Percentiles rank a stretch among this genome's conserved stretches.
phyloP scores from a whole-genome alignment of 2,113 vertebrate genomes.

The Eidolon helvum region DNA sequence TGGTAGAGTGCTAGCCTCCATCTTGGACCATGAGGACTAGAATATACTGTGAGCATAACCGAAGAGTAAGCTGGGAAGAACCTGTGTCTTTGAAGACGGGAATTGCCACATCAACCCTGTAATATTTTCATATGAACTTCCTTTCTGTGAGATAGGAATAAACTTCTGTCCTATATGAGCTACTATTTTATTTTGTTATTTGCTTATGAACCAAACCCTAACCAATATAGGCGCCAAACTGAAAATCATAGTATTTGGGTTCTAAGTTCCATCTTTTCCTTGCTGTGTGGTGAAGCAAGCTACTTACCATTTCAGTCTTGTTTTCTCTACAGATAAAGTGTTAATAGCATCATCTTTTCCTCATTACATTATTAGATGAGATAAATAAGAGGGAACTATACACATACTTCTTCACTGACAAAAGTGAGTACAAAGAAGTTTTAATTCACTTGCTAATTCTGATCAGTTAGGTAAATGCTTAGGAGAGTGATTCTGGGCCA shows the following conservation, averaged over 20 bases:
- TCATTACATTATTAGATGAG: background rate
- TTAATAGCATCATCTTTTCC: background rate
- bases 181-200: background rate
- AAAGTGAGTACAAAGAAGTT: background rate
- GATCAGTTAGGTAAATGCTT: background rate
- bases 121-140: background rate
- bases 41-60: background rate
- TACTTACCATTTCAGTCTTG: background rate
- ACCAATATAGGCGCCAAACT: background rate
- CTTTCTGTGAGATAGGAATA: background rate
- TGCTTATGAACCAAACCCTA: background rate
- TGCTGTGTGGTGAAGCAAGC: background rate
- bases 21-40: background rate
- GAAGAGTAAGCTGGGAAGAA: background rate
- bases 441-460: constrained; percentile 1
- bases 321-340: background rate
- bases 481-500: background rate
- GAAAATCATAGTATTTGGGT: background rate
- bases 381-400: background rate
- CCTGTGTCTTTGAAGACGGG: background rate
- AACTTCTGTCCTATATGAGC: background rate
- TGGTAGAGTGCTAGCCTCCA: background rate
- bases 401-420: background rate
- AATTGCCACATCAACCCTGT: background rate
- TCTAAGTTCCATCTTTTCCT: constrained; percentile 10